Percentiles rank a stretch among this genome's conserved stretches.
phyloP scores from a whole-genome alignment of 1,140 invertebrate species.

The Ladona fulva region DNA sequence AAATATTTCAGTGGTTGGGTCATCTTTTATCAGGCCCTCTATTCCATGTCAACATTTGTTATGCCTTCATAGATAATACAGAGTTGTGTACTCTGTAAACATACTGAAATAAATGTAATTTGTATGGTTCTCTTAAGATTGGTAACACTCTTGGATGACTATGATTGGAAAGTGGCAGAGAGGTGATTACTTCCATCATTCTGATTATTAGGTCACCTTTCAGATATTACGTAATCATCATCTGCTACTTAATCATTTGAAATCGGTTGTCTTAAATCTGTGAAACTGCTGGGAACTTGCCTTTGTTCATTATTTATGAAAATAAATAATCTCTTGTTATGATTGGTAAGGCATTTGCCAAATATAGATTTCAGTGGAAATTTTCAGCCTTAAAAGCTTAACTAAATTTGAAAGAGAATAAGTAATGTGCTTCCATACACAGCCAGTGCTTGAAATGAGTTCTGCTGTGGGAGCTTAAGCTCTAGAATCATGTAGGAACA shows the following conservation, averaged over 20 bases:
- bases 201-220: background rate
- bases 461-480: background rate
- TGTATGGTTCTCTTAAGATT: slow-evolving; percentile 2
- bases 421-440: background rate
- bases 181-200: background rate
- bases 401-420: background rate
- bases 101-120: background rate
- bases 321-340: background rate
- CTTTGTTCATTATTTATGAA: background rate
- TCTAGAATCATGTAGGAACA: background rate
- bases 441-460: background rate
- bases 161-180: background rate
- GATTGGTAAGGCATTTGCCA: background rate
- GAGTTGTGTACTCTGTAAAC: background rate
- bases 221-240: background rate
- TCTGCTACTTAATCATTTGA: background rate
- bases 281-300: slow-evolving; percentile 2
- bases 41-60: slow-evolving; percentile 10
- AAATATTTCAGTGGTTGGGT: background rate
- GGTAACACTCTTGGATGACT: background rate
- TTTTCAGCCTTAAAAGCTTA: background rate
- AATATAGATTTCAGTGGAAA: background rate
- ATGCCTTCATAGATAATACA: background rate
- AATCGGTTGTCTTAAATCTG: background rate
- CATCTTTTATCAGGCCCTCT: background rate